Conservation (phyloP, 2,797 vertebrate genomes). For the Myotis pilosus region DNA sequence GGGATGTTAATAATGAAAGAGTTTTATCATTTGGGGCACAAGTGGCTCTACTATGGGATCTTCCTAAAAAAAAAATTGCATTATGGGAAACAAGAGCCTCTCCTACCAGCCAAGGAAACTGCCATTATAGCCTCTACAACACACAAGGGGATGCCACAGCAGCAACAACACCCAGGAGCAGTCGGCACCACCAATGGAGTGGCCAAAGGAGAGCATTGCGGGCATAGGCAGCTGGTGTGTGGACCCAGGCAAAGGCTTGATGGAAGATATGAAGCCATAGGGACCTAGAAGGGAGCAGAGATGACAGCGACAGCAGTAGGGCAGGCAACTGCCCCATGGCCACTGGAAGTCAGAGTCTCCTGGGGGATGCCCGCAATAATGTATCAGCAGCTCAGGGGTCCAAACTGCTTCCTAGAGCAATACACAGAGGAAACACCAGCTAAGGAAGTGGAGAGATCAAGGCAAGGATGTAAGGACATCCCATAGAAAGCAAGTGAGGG, state of each 20-base stretch:
- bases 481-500: too few relatives aligned
- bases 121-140: background rate
- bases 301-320: background rate
- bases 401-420: too few relatives aligned
- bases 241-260: background rate
- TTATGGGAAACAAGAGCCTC: background rate
- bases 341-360: background rate
- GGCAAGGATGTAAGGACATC: too few relatives aligned
- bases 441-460: too few relatives aligned
- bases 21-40: background rate
- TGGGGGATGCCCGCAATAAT: background rate
- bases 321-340: background rate
- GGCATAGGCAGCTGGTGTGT: accelerated
- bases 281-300: background rate
- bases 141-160: background rate
- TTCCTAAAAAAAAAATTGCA: background rate
- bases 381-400: background rate
- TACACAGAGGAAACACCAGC: too few relatives aligned
- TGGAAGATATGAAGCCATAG: background rate
- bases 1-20: background rate
- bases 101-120: background rate
- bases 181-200: background rate
- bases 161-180: background rate
- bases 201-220: background rate
- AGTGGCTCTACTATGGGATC: background rate